Conservation (phyloP, 1,140 invertebrate species). For the Drosophila guanche region DNA sequence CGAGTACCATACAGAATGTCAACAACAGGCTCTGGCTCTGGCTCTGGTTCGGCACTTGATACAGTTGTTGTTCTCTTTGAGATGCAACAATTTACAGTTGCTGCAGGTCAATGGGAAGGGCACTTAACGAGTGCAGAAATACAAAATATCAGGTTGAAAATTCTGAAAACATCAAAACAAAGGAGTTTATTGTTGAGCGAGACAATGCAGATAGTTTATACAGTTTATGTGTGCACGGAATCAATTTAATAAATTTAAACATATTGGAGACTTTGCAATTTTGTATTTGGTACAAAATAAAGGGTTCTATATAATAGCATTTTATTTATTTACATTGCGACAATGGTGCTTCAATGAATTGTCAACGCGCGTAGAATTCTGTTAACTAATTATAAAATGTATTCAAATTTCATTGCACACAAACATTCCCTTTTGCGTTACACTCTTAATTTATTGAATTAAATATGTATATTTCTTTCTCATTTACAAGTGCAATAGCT, state of each 20-base stretch:
- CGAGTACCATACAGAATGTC: constrained; percentile 14
- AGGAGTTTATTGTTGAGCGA: not conserved
- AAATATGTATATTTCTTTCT: too few species aligned
- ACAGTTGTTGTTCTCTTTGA: constrained; percentile 13
- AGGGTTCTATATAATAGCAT: too few species aligned
- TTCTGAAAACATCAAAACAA: constrained; percentile 6
- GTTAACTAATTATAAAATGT: too few species aligned
- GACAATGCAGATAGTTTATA: constrained; percentile 2
- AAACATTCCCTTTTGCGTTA: too few species aligned
- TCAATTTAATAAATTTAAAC: not conserved
- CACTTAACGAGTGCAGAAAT: not conserved
- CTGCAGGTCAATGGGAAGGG: constrained; percentile 13
- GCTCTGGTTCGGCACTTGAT: constrained; percentile 11
- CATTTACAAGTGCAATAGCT: too few species aligned
- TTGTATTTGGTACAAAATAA: too few species aligned
- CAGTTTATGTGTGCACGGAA: not conserved
- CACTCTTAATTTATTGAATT: too few species aligned
- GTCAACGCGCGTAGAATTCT: too few species aligned
- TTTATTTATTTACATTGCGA: too few species aligned
- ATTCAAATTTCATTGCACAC: too few species aligned
- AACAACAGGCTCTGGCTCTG: constrained; percentile 2
- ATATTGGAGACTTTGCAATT: too few species aligned
- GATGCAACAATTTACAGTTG: constrained; percentile 15
- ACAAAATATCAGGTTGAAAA: constrained; percentile 9
- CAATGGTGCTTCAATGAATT: too few species aligned